phyloP scores from a whole-genome alignment of 1,140 invertebrate species.

The Papilio xuthus region DNA sequence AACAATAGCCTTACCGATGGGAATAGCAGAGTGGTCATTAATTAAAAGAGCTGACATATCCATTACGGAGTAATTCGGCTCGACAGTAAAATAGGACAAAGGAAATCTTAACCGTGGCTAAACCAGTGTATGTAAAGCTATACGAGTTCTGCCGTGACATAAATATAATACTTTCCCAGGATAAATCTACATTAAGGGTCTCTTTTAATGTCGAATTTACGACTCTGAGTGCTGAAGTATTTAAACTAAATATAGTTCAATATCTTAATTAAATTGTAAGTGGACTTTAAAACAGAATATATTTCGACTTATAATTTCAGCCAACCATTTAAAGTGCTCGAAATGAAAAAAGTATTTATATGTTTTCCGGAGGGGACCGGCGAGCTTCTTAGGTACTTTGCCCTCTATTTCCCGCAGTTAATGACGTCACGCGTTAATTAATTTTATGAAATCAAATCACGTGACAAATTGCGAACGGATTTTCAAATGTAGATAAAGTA shows the following conservation, averaged over 20 bases:
- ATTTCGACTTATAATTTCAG: background rate
- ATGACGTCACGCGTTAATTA: slow-evolving; percentile 2
- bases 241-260: no score
- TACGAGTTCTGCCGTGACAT: background rate
- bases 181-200: background rate
- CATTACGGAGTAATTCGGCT: background rate
- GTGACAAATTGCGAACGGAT: background rate
- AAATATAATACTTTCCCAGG: background rate
- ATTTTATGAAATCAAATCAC: background rate
- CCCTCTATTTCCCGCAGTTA: background rate
- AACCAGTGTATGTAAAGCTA: background rate
- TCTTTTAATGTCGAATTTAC: background rate
- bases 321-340: background rate
- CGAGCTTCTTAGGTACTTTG: background rate
- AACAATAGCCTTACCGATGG: background rate
- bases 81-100: slow-evolving; percentile 3
- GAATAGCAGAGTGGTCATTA: background rate
- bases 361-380: background rate
- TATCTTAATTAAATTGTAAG: background rate
- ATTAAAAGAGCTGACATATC: background rate
- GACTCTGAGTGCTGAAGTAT: background rate
- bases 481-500: no score
- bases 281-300: background rate
- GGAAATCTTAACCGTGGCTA: background rate
- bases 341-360: background rate